Evolutionary conservation across 2,113 vertebrate species (phyloP).

Genomic region (Rhinopomastus cyanomelas): DNA sequence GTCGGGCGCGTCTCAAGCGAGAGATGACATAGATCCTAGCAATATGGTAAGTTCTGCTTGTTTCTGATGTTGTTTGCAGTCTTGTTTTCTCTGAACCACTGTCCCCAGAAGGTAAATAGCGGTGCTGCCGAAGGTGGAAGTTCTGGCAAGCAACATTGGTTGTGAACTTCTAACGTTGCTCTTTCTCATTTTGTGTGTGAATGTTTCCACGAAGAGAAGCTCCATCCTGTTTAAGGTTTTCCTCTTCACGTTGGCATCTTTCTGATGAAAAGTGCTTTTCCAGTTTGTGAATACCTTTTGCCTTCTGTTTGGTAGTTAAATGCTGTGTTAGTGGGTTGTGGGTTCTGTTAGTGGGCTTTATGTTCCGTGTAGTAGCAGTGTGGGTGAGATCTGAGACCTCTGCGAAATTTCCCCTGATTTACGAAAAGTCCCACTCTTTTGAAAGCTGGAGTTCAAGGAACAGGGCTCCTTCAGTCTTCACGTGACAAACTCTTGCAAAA

Average conservation of each 20-base stretch:
- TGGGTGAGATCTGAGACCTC: background rate
- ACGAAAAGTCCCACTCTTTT: background rate
- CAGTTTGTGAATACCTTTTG: background rate
- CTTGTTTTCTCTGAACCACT: background rate
- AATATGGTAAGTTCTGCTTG: constrained; percentile 85
- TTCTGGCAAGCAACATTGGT: accelerated
- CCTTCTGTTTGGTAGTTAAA: background rate
- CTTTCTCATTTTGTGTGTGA: background rate
- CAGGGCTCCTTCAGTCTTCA: background rate
- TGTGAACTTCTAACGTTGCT: background rate
- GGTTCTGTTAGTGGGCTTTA: background rate
- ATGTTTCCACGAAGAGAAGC: background rate
- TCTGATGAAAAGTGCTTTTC: background rate
- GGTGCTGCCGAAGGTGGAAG: background rate
- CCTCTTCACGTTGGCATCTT: background rate
- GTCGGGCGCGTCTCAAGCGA: constrained; percentile 42
- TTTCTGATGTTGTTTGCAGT: background rate
- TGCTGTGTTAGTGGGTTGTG: background rate
- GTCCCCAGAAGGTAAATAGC: background rate
- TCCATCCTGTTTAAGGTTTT: background rate
- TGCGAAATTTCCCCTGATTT: background rate
- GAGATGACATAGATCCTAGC: constrained; percentile 84
- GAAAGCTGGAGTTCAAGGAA: background rate
- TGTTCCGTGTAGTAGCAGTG: background rate
- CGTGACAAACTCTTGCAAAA: background rate